Conservation (phyloP, 2,797 vertebrate species). For the Cossypha dichroa region DNA sequence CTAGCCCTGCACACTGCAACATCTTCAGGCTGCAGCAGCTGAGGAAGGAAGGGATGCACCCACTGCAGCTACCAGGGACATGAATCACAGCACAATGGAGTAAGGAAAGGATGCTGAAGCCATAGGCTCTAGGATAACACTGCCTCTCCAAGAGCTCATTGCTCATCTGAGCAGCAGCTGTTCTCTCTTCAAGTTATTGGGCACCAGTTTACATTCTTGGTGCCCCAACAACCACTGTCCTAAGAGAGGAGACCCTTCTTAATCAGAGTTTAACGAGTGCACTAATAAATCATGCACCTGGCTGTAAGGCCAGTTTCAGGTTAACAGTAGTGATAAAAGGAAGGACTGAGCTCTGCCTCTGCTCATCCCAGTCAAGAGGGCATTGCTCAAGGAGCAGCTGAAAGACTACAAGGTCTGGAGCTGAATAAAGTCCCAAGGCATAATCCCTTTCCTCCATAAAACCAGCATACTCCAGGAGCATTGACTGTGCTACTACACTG, state of each 20-base stretch:
- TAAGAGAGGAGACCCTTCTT: neutral
- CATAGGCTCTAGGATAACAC: neutral
- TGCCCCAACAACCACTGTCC: neutral
- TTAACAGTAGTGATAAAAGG: neutral
- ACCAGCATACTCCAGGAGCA: neutral
- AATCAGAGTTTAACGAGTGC: neutral
- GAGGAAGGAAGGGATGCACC: neutral
- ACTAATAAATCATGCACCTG: neutral
- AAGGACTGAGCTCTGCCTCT: neutral
- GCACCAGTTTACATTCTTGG: neutral
- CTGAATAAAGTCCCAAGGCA: neutral
- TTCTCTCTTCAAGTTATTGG: neutral
- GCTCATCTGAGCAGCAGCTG: neutral
- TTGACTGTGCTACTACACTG: neutral
- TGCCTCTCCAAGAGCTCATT: neutral
- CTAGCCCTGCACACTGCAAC: neutral
- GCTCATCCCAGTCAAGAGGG: neutral
- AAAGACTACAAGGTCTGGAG: neutral
- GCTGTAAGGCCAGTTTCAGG: neutral
- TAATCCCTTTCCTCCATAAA: neutral
- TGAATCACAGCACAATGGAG: neutral
- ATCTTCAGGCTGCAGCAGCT: neutral
- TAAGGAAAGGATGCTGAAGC: neutral
- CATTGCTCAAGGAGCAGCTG: neutral
- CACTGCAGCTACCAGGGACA: neutral